Evolutionary conservation across 64 coral and sea anemone genomes (phyloP), one percentile per base, ranked within the genome.

Genomic region (Exaiptasia diaphana): DNA sequence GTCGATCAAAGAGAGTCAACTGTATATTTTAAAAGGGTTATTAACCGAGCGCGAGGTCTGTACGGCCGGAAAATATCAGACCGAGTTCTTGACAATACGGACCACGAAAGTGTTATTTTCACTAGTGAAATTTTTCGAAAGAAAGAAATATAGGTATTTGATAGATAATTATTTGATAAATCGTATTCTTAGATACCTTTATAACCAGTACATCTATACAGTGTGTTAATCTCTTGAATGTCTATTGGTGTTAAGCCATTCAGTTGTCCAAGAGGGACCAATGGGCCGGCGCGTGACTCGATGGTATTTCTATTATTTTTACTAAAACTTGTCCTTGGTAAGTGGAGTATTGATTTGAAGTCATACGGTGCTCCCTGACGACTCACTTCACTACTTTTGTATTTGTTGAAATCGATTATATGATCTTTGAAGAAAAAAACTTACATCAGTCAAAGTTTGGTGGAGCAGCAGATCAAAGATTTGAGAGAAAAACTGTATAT

Each of bases 311-410:
- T 63, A 22, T 61, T 61, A 20, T 81, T 81, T 1, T 17, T 17
- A 31, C 78, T 81, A 42, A 57, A 81, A 30, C 59, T 81, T 0
- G 18, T 37, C 7, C 41, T 22, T 38, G 78, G 78, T 46, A 81
- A 20, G 22, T 81, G 78, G 57, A 81, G 64, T 3, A 81, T 24
- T 50, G 78, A 81, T 34, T 57, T 81, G 27, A 32, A 17, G 78
- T 81, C 78, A 67, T 81, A 81, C 23, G 78, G 78, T 81, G 78
- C 59, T 20, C 32, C 78, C 25, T 65, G 35, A 6, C 78, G 61
- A 46, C 67, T 61, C 59, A 67, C 78, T 50, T 81, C 14, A 23
- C 56, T 43, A 45, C 50, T 57, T 6, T 42, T 81, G 60, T 81
- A 81, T 43, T 81, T 81, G 6, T 20, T 67, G 14, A 81, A 81